Conservation (phyloP, 1,140 invertebrate species). For the Lepidurus arcticus region DNA sequence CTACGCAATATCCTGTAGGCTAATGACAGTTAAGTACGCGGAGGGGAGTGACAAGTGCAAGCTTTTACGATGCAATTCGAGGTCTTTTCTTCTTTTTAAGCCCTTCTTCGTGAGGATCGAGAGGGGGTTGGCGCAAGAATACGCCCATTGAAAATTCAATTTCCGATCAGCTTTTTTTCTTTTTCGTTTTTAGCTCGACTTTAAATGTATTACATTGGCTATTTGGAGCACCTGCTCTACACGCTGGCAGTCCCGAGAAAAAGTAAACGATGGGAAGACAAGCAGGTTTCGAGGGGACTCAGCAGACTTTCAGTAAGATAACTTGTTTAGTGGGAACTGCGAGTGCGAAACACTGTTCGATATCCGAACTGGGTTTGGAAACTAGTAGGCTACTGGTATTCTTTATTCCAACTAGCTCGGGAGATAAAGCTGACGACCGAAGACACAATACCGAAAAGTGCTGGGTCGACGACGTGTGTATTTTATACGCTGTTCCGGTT, state of each 20-base stretch:
- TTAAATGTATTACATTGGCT: background rate
- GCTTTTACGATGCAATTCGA: background rate
- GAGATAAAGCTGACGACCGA: conserved; percentile 15
- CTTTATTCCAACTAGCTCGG: background rate
- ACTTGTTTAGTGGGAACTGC: background rate
- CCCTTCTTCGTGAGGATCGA: background rate
- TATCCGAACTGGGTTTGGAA: background rate
- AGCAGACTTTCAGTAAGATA: background rate
- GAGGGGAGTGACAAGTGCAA: conserved; percentile 5
- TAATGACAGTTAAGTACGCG: conserved; percentile 2
- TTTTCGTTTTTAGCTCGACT: background rate
- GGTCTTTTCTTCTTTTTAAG: background rate
- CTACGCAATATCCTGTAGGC: background rate
- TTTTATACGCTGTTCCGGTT: conserved; percentile 2
- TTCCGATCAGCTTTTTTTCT: background rate
- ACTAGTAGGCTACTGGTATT: background rate
- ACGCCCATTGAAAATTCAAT: background rate
- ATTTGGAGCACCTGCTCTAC: background rate
- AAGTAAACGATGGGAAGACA: background rate
- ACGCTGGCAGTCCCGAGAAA: background rate
- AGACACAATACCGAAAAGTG: conserved; percentile 14
- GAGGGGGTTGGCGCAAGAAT: background rate
- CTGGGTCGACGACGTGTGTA: conserved; percentile 17
- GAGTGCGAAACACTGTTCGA: background rate
- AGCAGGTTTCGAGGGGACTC: background rate